These are phyloP conservation scores for Onychomys leucogaster DNA, from an alignment of 2,797 vertebrate genomes.

Conservation along the genomic window DNA sequence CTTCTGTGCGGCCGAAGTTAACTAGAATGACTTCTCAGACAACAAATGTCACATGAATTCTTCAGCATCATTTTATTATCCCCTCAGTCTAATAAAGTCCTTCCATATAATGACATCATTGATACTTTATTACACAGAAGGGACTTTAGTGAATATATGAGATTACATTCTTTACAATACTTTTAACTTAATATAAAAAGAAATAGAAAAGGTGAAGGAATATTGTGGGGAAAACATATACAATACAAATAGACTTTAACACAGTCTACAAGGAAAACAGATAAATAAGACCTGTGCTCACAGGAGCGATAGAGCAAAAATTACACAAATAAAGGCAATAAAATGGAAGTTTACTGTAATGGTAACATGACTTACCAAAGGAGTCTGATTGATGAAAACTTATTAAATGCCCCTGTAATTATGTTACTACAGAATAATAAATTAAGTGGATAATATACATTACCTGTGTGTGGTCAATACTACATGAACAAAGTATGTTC, in stretches of 20 bases:
- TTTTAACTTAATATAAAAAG: slow-evolving; percentile 42
- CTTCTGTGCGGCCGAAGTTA: not conserved
- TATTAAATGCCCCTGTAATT: not conserved
- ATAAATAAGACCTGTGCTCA: not conserved
- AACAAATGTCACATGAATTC: not conserved
- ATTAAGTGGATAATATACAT: not conserved
- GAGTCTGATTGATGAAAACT: not conserved
- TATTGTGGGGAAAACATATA: not conserved
- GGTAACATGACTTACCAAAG: not conserved
- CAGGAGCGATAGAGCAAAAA: not conserved
- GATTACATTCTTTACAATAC: not conserved
- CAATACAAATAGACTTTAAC: not conserved
- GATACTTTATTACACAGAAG: not conserved
- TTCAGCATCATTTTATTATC: slow-evolving; percentile 4
- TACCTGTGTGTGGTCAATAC: not conserved
- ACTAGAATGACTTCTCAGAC: not conserved
- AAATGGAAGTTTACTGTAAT: not conserved
- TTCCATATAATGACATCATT: not conserved
- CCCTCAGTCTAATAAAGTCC: not conserved
- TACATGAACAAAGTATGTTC: not conserved
- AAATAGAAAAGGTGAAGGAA: not conserved
- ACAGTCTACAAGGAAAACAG: not conserved
- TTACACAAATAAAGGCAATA: not conserved
- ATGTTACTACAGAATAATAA: not conserved
- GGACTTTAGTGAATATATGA: not conserved